Conservation (phyloP, 1,140 invertebrate species). For the Hypsibius dujardini region DNA sequence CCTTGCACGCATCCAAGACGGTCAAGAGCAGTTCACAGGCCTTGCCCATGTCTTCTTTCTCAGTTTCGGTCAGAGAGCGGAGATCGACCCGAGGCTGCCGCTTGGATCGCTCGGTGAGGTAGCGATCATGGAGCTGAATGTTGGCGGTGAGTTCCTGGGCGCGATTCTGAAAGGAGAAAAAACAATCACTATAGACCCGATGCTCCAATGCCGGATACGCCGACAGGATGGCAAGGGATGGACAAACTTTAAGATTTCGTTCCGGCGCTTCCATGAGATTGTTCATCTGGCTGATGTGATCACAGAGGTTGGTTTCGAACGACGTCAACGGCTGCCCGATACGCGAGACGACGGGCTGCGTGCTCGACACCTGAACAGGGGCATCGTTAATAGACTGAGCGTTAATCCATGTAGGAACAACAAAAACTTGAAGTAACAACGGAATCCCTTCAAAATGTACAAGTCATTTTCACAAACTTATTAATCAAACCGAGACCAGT, state of each 20-base stretch:
- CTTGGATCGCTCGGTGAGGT: not conserved
- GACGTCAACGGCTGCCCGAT: not conserved
- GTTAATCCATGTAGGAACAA: not conserved
- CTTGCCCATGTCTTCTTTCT: conserved; percentile 12
- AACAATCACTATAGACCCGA: too few species aligned
- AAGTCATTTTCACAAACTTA: too few species aligned
- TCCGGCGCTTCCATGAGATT: not conserved
- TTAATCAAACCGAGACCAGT: too few species aligned
- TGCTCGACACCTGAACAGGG: not conserved
- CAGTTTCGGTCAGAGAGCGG: not conserved
- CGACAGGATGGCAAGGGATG: too few species aligned
- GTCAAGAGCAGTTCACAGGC: conserved; percentile 5
- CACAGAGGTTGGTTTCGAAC: not conserved
- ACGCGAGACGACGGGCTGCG: not conserved
- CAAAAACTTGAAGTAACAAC: not conserved
- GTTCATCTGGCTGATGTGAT: conserved; percentile 1
- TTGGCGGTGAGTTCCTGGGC: conserved; percentile 10
- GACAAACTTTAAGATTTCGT: not conserved
- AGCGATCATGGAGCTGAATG: conserved; percentile 13
- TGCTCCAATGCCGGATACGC: too few species aligned
- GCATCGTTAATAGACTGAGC: not conserved
- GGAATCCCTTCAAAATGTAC: too few species aligned
- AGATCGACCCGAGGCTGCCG: conserved; percentile 9
- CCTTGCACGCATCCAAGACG: not conserved
- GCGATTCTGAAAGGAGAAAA: not conserved